Base-by-base conservation (phyloP, 92 coral and sea anemone genomes). In the Ricordea florida region DNA sequence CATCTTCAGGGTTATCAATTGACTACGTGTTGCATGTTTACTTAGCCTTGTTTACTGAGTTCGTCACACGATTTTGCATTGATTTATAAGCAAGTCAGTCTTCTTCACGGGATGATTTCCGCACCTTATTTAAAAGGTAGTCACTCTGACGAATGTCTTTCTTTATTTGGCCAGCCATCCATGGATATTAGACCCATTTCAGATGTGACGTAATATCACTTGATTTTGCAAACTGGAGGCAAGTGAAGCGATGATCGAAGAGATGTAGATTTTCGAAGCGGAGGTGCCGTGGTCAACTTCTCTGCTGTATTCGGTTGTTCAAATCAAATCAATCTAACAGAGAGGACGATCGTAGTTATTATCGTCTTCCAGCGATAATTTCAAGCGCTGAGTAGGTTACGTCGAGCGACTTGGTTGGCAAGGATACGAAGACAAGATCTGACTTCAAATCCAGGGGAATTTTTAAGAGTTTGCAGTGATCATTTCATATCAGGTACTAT, bases 391-490 rank as follows among this genome's bases (percentile, higher is more conserved):
- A 73, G 71, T 45, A 49, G 59, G 68, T 45, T 60, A 58, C 72
- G 81, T 58, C 56, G 82, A 81, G 61, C 76, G 41, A 35, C 37
- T 57, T 74, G 87, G 83, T 45, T 74, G 24, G 57, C 46, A 30
- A 64, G 74, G 74, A 34, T 81, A 21, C 75, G 82, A 28, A 51
- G 87, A 24, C 82, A 43, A n/a, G 87, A 62, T 50, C 63, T 81
- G 58, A 35, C 83, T 64, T 72, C 83, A 46, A 60, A 74, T 45
- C 66, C 53, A 46, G 31, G 35, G 52, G 61, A 64, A 9, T 67
- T 74, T 40, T 48, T 45, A 37, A 62, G 87, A 60, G 76, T 82
- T 32, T 74, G 81, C 76, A 74, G 87, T 42, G 82, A 75, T 24
- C 84, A 78, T 56, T 78, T 78, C 44, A 66, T 78, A 42, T 51